phyloP scores from a whole-genome alignment of 2,797 vertebrate species.

The Alauda arvensis region DNA sequence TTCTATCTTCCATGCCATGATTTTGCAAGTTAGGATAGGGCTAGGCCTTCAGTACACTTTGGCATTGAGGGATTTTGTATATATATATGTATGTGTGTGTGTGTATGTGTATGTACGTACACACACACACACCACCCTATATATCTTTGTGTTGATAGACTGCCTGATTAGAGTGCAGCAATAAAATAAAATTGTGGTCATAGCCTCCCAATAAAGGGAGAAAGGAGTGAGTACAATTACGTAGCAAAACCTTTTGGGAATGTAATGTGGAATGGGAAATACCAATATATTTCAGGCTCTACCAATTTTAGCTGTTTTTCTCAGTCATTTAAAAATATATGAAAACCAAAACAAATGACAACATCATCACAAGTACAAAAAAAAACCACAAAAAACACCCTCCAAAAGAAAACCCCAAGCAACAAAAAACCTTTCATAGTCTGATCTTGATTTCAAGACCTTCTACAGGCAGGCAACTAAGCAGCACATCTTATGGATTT shows the following conservation, averaged over 20 bases:
- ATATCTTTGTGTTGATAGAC: background rate
- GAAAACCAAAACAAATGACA: background rate
- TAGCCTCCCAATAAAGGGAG: background rate
- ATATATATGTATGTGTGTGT: background rate
- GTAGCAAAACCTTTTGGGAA: background rate
- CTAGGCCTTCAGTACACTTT: background rate
- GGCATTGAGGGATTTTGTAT: background rate
- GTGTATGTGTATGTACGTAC: accelerated
- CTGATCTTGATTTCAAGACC: background rate
- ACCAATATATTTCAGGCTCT: background rate
- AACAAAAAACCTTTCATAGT: background rate
- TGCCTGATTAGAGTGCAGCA: background rate
- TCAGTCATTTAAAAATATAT: too few species aligned
- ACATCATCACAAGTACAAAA: background rate
- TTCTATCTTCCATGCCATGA: background rate
- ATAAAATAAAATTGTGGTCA: background rate
- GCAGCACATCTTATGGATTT: background rate
- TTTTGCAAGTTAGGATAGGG: background rate
- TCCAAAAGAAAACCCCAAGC: background rate
- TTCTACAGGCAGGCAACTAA: background rate
- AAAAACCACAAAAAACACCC: background rate
- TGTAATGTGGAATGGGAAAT: background rate
- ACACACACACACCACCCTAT: background rate
- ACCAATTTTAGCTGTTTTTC: background rate
- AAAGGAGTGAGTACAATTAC: background rate